Evolutionary conservation across 2,113 vertebrate species (phyloP).

Genomic region (Pimephales promelas): DNA sequence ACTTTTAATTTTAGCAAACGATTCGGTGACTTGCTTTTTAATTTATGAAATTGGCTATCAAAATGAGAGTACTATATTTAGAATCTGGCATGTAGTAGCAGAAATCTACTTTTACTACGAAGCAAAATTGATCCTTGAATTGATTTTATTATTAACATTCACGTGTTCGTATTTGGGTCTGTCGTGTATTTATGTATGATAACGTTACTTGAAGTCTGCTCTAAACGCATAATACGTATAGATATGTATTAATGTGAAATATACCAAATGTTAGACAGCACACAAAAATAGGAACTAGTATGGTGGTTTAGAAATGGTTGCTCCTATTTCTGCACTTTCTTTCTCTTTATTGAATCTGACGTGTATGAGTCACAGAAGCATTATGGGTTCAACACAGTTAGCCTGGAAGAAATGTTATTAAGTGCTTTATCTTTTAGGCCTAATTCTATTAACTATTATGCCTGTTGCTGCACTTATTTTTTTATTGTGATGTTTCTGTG

Average conservation of each 20-base stretch:
- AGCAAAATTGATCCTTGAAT: not conserved
- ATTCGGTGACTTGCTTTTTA: not conserved
- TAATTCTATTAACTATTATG: not conserved
- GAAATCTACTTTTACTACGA: not conserved
- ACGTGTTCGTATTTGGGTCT: too few relatives aligned
- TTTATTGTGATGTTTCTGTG: not conserved
- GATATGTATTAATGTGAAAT: not conserved
- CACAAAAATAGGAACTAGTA: too few relatives aligned
- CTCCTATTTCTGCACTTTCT: not conserved
- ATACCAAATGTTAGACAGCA: not conserved
- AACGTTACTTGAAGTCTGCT: too few relatives aligned
- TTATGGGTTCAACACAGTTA: slow-evolving; percentile 42
- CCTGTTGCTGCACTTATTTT: not conserved
- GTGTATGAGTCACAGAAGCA: slow-evolving; percentile 17
- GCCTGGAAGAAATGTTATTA: slow-evolving; percentile 8
- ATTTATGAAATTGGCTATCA: not conserved
- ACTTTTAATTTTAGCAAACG: not conserved
- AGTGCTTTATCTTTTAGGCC: slow-evolving; percentile 8
- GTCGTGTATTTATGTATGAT: not conserved
- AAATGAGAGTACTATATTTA: not conserved
- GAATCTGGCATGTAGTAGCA: not conserved
- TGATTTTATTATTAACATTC: not conserved
- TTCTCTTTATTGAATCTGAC: slow-evolving; percentile 21
- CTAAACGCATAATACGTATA: not conserved
- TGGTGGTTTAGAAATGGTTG: not conserved